A percentile compares a stretch with the other conserved stretches of the same genome.
These are phyloP conservation scores for Drosophila mettleri DNA, from an alignment of 2,888 invertebrate species.

Conservation along the genomic window DNA sequence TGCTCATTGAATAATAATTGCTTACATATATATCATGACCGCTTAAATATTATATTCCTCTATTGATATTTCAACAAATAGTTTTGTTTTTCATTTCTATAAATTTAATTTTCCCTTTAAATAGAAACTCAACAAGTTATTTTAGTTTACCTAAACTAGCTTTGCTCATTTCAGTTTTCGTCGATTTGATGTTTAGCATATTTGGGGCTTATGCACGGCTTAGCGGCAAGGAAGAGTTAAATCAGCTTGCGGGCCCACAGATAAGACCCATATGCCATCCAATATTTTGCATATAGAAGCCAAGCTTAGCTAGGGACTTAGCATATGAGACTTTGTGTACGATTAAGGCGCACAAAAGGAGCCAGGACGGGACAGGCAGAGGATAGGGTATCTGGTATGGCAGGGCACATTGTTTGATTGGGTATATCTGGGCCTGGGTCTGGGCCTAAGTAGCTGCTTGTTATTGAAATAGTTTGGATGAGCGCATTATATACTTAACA, in stretches of 20 bases:
- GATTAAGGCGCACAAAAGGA: slow-evolving; percentile 30
- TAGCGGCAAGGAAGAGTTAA: slow-evolving; percentile 66
- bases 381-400: slow-evolving; percentile 9
- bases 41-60: too few relatives aligned
- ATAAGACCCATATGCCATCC: slow-evolving; percentile 42
- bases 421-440: slow-evolving; percentile 34
- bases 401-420: slow-evolving; percentile 61
- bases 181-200: slow-evolving; percentile 41
- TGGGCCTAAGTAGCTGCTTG: slow-evolving; percentile 58
- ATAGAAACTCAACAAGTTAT: not conserved
- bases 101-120: not conserved
- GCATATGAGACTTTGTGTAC: slow-evolving; percentile 45
- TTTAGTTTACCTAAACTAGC: not conserved
- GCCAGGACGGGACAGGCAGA: not conserved
- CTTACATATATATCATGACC: too few relatives aligned
- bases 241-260: slow-evolving; percentile 53
- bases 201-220: slow-evolving; percentile 68
- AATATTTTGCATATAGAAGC: slow-evolving; percentile 66
- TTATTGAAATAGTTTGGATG: slow-evolving; percentile 77
- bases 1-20: too few relatives aligned
- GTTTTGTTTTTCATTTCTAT: not conserved
- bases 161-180: slow-evolving; percentile 32
- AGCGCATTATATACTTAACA: slow-evolving; percentile 83
- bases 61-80: too few relatives aligned
- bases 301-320: slow-evolving; percentile 44